Base-by-base conservation (phyloP, 2,888 invertebrate genomes). In the Bhutanitis thaidina region DNA sequence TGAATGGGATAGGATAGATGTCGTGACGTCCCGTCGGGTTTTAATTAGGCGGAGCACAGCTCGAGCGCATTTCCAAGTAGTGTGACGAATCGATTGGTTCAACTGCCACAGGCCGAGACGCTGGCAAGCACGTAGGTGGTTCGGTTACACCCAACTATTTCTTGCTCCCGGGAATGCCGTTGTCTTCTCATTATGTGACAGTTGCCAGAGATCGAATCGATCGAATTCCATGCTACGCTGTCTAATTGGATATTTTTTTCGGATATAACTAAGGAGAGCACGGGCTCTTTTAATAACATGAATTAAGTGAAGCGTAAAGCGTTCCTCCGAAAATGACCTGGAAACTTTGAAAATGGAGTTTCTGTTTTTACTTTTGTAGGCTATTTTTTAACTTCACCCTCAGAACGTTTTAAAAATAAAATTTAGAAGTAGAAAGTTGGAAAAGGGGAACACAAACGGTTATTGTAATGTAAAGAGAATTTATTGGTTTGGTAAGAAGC, bases 71-170 rank as follows among this genome's bases (percentile, higher is more conserved):
- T 83, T 82, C 59, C 79, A 79, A 62, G 74, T 74, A 67, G 77
- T 80, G 80, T 85, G 85, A 83, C 86, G 76, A 67, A 87, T 66
- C 78, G 71, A 88, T 89, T 77, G 73, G 87, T 81, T 81, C 73
- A 82, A 76, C 77, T 71, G 74, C 77, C 71, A 74, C 68, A 61
- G 69, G 65, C 71, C 61, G 59, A 56, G 61, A 61, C 62, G 61
- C 62, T 61, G 58, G 63, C 64, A 57, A 66, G 77, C 83, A 85
- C 87, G 86, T 86, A 85, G 86, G 83, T 80, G 78, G 79, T 70
- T 80, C 70, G 62, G 69, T 71, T 78, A 77, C 80, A 81, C 78
- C 78, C 80, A 78, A 77, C 67, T 65, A 70, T 77, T 84, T 81
- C 80, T 82, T 78, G 74, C 73, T 71, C 53, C 70, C 59, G 67